Evolutionary conservation across 2,113 vertebrate genomes (phyloP).

Genomic region (Erythrolamprus reginae): DNA sequence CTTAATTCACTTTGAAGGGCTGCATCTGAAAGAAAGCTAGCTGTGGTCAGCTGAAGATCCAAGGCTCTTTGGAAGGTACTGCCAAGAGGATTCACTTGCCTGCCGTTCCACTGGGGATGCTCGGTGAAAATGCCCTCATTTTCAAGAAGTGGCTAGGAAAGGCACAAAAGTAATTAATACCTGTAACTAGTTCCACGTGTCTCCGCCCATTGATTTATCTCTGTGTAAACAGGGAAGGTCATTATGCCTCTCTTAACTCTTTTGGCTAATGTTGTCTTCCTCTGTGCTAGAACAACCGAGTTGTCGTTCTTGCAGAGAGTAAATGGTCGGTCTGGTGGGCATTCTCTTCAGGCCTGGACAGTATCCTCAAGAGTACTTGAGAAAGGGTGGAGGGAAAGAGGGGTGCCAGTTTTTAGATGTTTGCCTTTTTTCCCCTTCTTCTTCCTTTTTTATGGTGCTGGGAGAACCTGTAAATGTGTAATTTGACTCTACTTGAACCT

Average conservation of each 20-base stretch:
- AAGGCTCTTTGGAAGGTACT: neutral
- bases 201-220: neutral
- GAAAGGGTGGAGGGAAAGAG: neutral
- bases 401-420: neutral
- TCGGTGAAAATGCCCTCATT: no score
- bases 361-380: neutral
- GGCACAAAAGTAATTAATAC: neutral
- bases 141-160: neutral
- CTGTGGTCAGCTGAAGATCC: neutral
- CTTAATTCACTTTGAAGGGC: neutral
- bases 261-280: neutral
- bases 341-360: neutral
- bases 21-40: neutral
- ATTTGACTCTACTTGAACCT: neutral
- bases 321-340: slow-evolving; percentile 1
- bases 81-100: neutral
- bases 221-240: neutral
- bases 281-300: neutral
- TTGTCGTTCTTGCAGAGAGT: slow-evolving; percentile 1
- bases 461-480: neutral
- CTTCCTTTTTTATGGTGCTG: neutral
- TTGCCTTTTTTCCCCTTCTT: neutral
- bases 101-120: neutral
- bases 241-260: neutral
- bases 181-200: neutral